phyloP scores from a whole-genome alignment of 35 echinoderm and acorn worm species.

The Lytechinus variegatus region DNA sequence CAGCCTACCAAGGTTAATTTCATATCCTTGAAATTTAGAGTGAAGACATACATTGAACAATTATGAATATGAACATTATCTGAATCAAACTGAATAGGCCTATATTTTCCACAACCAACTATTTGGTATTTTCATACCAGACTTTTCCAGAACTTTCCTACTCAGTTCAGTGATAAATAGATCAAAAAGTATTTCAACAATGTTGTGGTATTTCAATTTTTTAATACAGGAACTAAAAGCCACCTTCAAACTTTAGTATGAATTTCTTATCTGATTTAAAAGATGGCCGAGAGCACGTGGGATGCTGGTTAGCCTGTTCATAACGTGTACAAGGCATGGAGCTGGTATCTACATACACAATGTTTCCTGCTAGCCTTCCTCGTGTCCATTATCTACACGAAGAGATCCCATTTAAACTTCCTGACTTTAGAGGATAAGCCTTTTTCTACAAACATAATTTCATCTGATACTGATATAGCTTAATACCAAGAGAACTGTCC shows the following conservation, averaged over 20 bases:
- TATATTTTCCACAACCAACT: no score
- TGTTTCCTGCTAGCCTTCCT: not conserved
- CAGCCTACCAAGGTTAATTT: no score
- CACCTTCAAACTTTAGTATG: not conserved
- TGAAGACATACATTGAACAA: no score
- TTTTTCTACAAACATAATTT: not conserved
- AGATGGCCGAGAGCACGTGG: not conserved
- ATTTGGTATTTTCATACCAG: no score
- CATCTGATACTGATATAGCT: not conserved
- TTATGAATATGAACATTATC: no score
- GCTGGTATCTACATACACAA: not conserved
- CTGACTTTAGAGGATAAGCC: not conserved
- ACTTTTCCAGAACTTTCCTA: no score
- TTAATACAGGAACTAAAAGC: not conserved
- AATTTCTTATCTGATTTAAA: not conserved
- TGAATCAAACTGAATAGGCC: no score
- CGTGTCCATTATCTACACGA: not conserved
- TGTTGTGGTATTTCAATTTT: not conserved
- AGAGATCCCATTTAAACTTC: not conserved
- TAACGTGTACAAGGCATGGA: not conserved
- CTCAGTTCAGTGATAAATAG: no score
- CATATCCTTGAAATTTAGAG: no score
- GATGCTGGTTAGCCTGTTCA: not conserved
- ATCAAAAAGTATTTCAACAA: no score
- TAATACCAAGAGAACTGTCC: not conserved